phyloP scores from a whole-genome alignment of 1,140 invertebrate genomes.

The Schlechtendalia chinensis region DNA sequence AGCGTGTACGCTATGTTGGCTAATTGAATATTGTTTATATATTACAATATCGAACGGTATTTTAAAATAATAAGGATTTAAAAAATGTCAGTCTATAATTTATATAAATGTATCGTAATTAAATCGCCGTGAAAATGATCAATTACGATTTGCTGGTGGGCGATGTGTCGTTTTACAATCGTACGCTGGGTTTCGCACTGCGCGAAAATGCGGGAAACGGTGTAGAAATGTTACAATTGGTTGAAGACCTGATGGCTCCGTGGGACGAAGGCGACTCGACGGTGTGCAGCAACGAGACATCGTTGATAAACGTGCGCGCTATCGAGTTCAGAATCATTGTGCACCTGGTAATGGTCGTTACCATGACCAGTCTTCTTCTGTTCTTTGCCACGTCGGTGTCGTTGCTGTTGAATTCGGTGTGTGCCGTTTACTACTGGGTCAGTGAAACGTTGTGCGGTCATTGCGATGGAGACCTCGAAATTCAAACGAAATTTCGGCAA shows the following conservation, averaged over 20 bases:
- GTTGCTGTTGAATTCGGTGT: neutral
- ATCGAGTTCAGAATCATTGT: neutral
- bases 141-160: conserved; percentile 6
- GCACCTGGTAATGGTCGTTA: neutral
- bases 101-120: too few species aligned
- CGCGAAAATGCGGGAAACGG: neutral
- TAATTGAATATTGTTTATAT: too few species aligned
- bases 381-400: neutral
- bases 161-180: conserved; percentile 1
- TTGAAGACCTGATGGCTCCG: neutral
- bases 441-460: too few species aligned
- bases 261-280: neutral
- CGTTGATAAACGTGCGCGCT: neutral
- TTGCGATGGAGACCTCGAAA: too few species aligned
- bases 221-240: neutral
- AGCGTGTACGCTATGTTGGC: too few species aligned
- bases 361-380: neutral
- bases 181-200: neutral
- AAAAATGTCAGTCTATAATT: too few species aligned
- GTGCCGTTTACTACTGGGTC: too few species aligned
- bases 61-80: too few species aligned
- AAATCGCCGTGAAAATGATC: too few species aligned
- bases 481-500: too few species aligned
- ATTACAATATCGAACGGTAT: too few species aligned
- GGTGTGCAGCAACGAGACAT: neutral